Percentiles rank a stretch among this genome's conserved stretches.
phyloP scores from a whole-genome alignment of 2,797 vertebrate species.

The Pseudochromis fuscus region DNA sequence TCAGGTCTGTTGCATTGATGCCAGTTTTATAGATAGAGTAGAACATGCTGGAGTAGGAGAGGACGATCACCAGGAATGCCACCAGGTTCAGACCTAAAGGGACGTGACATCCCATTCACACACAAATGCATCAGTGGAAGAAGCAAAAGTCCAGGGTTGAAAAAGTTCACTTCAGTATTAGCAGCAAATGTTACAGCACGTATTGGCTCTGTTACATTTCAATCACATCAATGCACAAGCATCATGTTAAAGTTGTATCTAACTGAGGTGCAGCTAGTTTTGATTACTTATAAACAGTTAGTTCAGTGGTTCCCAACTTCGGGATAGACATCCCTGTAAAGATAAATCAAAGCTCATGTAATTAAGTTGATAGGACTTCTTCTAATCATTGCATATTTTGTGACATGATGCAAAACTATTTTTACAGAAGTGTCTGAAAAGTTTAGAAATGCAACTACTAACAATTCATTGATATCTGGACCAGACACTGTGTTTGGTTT shows the following conservation, averaged over 20 bases:
- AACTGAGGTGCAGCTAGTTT: background rate
- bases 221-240: background rate
- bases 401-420: background rate
- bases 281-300: background rate
- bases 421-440: too few species aligned
- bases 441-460: background rate
- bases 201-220: too few species aligned
- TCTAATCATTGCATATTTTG: background rate
- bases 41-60: slow-evolving; percentile 87
- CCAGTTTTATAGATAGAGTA: slow-evolving; percentile 87
- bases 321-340: background rate
- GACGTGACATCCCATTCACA: slow-evolving; percentile 25
- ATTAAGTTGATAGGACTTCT: background rate
- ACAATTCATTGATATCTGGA: background rate
- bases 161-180: background rate
- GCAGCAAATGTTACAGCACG: background rate
- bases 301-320: background rate
- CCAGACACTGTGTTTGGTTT: too few species aligned
- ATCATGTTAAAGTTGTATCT: background rate
- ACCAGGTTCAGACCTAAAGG: slow-evolving; percentile 86
- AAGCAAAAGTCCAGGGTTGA: background rate
- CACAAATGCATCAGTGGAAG: background rate
- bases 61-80: slow-evolving; percentile 84
- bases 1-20: slow-evolving; percentile 83
- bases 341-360: background rate